Evolutionary conservation across 2,797 vertebrate genomes (phyloP).

Genomic region (Rachycentron canadum): DNA sequence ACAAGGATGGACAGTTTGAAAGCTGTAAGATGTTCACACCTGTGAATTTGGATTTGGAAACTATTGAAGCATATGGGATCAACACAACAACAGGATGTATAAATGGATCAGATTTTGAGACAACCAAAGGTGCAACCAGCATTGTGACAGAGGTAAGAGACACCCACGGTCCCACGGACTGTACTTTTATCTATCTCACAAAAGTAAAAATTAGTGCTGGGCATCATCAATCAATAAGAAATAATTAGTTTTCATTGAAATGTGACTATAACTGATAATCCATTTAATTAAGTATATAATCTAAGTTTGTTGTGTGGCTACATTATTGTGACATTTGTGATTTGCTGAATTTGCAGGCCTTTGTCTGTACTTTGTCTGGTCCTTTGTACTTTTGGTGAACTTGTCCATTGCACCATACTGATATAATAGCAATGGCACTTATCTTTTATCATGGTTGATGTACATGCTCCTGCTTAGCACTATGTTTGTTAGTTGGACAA

Average conservation of each 20-base stretch:
- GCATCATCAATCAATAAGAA: neutral
- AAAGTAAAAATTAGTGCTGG: neutral
- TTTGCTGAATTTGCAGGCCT: neutral
- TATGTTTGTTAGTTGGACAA: neutral
- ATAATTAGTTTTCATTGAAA: neutral
- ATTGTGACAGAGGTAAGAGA: conserved; percentile 79
- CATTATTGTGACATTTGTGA: neutral
- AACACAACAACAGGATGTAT: conserved; percentile 85
- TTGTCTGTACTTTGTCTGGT: too few relatives aligned
- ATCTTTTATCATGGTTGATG: too few relatives aligned
- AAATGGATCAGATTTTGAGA: conserved; percentile 85
- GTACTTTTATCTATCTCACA: too few relatives aligned
- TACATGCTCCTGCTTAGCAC: neutral
- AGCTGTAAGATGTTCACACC: conserved; percentile 90
- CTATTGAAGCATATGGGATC: conserved; percentile 82
- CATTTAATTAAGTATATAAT: neutral
- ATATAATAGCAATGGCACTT: neutral
- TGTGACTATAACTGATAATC: neutral
- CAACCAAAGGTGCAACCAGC: conserved; percentile 67
- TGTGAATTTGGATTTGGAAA: conserved; percentile 80
- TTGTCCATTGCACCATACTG: neutral
- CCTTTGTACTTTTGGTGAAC: too few relatives aligned
- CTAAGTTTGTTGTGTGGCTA: neutral
- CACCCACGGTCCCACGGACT: neutral
- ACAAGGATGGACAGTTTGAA: conserved; percentile 76